Conservation (phyloP, 2,888 invertebrate species). For the Drosophila subsilvestris region DNA sequence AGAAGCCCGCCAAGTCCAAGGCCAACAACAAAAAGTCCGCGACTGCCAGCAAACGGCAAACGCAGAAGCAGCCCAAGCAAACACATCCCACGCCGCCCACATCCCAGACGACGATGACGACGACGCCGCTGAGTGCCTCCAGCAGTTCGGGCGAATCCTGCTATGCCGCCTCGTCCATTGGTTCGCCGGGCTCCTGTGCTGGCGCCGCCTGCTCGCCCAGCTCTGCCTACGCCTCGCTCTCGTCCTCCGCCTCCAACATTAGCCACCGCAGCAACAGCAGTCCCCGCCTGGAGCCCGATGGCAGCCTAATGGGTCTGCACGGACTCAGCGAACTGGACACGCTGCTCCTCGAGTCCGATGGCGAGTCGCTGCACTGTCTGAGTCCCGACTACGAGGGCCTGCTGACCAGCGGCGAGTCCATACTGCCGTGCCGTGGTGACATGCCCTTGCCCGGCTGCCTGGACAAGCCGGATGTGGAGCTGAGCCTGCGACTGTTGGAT, state of each 20-base stretch:
- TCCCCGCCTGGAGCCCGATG: constrained; percentile 63
- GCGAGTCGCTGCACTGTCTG: constrained; percentile 85
- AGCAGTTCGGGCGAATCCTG: constrained; percentile 66
- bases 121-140: constrained; percentile 4
- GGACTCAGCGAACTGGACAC: constrained; percentile 77
- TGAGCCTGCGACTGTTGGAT: constrained; percentile 82
- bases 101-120: not conserved
- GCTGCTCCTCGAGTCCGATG: constrained; percentile 85
- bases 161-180: constrained; percentile 65
- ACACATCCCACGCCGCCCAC: constrained; percentile 8
- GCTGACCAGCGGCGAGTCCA: constrained; percentile 35
- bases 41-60: constrained; percentile 34
- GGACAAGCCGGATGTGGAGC: constrained; percentile 80
- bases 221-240: constrained; percentile 65
- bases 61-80: constrained; percentile 36
- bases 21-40: constrained; percentile 50
- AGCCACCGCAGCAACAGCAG: constrained; percentile 29
- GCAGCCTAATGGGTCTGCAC: constrained; percentile 53
- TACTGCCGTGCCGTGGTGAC: constrained; percentile 56
- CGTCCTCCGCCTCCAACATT: constrained; percentile 57
- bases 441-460: constrained; percentile 58
- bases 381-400: constrained; percentile 69
- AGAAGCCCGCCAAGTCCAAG: constrained; percentile 44
- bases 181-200: constrained; percentile 66
- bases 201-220: not conserved